Conservation (phyloP, 1,140 invertebrate species). For the Mizuhopecten yessoensis region DNA sequence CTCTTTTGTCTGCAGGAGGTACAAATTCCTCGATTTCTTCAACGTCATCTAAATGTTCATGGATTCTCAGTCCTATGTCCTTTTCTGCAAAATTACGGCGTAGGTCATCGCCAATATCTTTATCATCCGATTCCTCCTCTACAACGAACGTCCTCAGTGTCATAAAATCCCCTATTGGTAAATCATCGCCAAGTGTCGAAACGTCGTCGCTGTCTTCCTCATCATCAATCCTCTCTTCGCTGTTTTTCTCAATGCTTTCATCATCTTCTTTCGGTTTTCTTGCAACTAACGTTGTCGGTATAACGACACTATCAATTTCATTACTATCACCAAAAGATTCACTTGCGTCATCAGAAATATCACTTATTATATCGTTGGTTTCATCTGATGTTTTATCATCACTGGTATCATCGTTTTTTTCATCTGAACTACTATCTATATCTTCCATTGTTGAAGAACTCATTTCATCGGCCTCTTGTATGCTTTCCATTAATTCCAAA, state of each 20-base stretch:
- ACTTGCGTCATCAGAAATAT: neutral
- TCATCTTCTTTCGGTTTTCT: neutral
- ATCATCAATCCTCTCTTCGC: neutral
- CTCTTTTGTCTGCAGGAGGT: conserved; percentile 28
- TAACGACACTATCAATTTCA: neutral
- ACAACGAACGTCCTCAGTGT: neutral
- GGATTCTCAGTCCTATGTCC: neutral
- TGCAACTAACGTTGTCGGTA: neutral
- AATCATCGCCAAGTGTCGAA: neutral
- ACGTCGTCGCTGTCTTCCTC: neutral
- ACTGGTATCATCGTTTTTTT: neutral
- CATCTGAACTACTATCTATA: neutral
- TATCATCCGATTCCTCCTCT: neutral
- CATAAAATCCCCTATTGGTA: neutral
- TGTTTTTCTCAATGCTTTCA: neutral
- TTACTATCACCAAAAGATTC: neutral
- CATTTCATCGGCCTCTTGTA: conserved; percentile 11
- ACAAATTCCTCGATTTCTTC: conserved; percentile 51
- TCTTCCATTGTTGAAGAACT: neutral
- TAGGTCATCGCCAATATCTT: neutral
- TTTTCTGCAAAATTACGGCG: neutral
- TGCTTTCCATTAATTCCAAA: conserved; percentile 17
- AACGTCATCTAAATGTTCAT: neutral
- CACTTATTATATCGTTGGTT: neutral
- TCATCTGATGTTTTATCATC: neutral